phyloP scores from a whole-genome alignment of 2,113 vertebrate species.

The Caretta caretta region DNA sequence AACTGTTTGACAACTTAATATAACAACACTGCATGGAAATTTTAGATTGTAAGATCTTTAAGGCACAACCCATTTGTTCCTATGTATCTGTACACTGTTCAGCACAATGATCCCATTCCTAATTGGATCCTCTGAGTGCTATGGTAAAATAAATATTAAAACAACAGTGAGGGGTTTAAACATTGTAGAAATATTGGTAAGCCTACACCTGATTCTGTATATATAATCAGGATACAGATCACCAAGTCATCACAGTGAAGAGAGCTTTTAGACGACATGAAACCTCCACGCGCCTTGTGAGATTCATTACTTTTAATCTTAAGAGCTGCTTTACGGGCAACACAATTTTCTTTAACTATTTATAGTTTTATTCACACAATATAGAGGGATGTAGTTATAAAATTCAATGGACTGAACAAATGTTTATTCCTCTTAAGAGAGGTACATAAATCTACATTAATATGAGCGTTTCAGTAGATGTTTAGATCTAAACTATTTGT shows the following conservation, averaged over 20 bases:
- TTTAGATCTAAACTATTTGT: neutral
- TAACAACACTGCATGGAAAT: neutral
- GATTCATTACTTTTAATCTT: neutral
- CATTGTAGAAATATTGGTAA: neutral
- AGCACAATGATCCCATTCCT: neutral
- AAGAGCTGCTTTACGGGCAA: neutral
- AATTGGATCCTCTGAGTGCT: neutral
- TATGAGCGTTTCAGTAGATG: neutral
- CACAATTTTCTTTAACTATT: neutral
- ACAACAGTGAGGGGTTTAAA: neutral
- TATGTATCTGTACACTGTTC: neutral
- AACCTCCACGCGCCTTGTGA: neutral
- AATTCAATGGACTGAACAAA: neutral
- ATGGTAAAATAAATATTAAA: neutral
- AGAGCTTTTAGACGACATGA: neutral
- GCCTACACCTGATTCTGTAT: neutral
- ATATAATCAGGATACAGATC: neutral
- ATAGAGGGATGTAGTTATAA: neutral
- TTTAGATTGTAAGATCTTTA: neutral
- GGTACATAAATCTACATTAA: neutral
- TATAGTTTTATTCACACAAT: neutral
- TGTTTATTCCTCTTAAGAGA: neutral
- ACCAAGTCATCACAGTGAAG: neutral
- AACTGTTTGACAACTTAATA: neutral
- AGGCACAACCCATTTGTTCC: neutral